phyloP scores from a whole-genome alignment of 2,113 vertebrate genomes.

The Corythornis madagascariensis region DNA sequence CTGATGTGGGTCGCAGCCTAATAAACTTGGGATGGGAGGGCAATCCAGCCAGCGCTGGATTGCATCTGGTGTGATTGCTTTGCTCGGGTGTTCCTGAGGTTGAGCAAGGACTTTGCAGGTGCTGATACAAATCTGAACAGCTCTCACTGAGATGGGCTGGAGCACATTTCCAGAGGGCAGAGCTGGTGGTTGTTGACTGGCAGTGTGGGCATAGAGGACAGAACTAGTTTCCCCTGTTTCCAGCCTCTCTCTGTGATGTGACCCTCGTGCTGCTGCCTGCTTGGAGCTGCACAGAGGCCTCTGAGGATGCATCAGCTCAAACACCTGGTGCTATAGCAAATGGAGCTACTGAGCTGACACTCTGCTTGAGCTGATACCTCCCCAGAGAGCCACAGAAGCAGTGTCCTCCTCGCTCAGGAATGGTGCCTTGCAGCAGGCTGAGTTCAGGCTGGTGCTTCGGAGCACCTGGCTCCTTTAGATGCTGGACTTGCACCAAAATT shows the following conservation, averaged over 20 bases:
- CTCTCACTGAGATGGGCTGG: neutral
- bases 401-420: neutral
- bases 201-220: conserved; percentile 1
- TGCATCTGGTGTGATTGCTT: conserved; percentile 58
- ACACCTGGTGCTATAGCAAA: no score
- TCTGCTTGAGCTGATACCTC: neutral
- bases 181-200: conserved; percentile 12
- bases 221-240: rapidly evolving
- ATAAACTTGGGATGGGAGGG: conserved; percentile 68
- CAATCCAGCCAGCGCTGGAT: conserved; percentile 33
- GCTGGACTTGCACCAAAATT: neutral
- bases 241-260: neutral
- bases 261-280: neutral
- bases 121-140: neutral
- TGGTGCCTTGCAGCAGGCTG: neutral
- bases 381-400: neutral
- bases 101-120: conserved; percentile 68
- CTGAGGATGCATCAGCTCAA: neutral
- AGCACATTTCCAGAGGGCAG: neutral
- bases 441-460: neutral
- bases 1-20: conserved; percentile 71
- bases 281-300: neutral
- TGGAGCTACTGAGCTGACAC: neutral
- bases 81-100: conserved; percentile 64
- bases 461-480: neutral